Evolutionary conservation across 2,113 vertebrate genomes (phyloP).

Genomic region (Scolopax mira): DNA sequence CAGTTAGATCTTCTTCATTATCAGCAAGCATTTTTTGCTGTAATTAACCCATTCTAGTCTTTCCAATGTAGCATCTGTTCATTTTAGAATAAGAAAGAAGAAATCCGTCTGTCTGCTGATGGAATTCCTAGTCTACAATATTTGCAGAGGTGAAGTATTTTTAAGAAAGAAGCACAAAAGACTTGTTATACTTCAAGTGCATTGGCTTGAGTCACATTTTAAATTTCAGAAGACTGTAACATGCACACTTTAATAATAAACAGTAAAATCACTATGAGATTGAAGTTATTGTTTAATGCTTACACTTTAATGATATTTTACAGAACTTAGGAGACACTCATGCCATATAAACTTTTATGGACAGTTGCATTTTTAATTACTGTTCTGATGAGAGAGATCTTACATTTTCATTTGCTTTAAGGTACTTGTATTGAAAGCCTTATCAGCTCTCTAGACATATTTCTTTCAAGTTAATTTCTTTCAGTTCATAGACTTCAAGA

Average conservation of each 20-base stretch:
- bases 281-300: slow-evolving; percentile 24
- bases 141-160: slow-evolving; percentile 7
- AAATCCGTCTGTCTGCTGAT: slow-evolving; percentile 2
- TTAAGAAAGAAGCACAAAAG: not conserved
- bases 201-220: not conserved
- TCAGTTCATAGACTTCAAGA: slow-evolving; percentile 52
- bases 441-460: slow-evolving; percentile 45
- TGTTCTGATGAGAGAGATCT: slow-evolving; percentile 43
- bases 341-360: slow-evolving; percentile 41
- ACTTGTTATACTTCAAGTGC: not conserved
- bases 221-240: not conserved
- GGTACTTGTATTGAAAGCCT: slow-evolving; percentile 58
- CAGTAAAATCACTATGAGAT: not conserved
- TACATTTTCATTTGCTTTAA: slow-evolving; percentile 52
- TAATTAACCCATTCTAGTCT: not conserved
- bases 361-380: slow-evolving; percentile 68
- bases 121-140: not conserved
- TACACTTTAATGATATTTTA: slow-evolving; percentile 31
- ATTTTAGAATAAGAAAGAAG: not conserved
- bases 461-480: slow-evolving; percentile 71
- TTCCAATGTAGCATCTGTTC: not conserved
- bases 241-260: not conserved
- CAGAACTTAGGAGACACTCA: slow-evolving; percentile 43
- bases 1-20: not conserved
- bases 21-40: not conserved